Evolutionary conservation across 2,113 vertebrate species (phyloP), one percentile per base, ranked within the genome.

Genomic region (Halcyon malimbica): DNA sequence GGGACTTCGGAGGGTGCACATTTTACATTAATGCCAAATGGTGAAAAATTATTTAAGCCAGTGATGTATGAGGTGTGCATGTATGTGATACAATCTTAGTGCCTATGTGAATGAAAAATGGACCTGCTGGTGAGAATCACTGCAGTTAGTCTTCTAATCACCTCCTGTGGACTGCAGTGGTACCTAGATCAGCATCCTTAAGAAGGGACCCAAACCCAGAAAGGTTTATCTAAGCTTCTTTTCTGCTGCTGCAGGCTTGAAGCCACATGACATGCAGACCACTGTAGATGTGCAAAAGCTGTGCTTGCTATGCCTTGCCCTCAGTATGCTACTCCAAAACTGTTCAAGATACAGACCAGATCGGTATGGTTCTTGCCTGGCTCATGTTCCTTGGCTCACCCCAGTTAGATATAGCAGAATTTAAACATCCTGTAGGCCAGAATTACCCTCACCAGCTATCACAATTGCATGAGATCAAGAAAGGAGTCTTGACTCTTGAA

Each of bases 401-500:
- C 9, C 11, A 28, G 24, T 69, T 26, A 86, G 18, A 37, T 78
- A 50, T 2, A 62, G 33, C 29, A 86, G 53, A 83, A 68, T 5
- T 23, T 57, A 35, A 63, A 37, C 19, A 73, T 6, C 29, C 7
- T 33, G 16, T 21, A 70, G 44, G 28, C 17, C 41, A 82, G 68
- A 59, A 29, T 4, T 71, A 6, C n/a, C 26, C 35, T 87, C 56
- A 71, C 16, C 25, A 42, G 11, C 7, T 68, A 16, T 56, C 26
- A 44, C 6, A 39, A 17, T 31, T 0, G 0, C 19, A 10, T 33
- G 29, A 51, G 25, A 60, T 29, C 10, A 29, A 78, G 51, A 78
- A 63, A 70, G 11, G 8, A 12, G 20, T 42, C 42, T 42, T 42
- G 42, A 42, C 15, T 42, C 42, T 42, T 42, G 42, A 42, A 42